Percentiles rank a stretch among this genome's conserved stretches.
Evolutionary conservation across 2,888 invertebrate genomes (phyloP).

Genomic region (Drosophila buzzatii): DNA sequence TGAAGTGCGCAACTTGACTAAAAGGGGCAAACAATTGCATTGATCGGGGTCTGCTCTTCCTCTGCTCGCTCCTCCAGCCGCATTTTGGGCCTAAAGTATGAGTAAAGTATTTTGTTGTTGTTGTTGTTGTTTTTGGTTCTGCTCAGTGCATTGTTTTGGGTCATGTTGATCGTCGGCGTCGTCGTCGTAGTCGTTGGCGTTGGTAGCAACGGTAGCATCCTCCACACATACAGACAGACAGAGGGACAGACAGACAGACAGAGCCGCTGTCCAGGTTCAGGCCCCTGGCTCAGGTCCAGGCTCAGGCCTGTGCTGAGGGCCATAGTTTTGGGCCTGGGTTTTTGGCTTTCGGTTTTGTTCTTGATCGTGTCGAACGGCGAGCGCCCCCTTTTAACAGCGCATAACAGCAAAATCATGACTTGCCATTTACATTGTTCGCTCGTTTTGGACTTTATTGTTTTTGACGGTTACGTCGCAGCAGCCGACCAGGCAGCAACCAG

Average conservation of each 20-base stretch:
- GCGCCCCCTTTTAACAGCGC: constrained; percentile 84
- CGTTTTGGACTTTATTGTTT: constrained; percentile 84
- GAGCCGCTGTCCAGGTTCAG: constrained; percentile 43
- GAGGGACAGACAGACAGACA: constrained; percentile 12
- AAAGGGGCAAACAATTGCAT: constrained; percentile 84
- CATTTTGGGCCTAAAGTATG: constrained; percentile 81
- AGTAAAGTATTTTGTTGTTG: constrained; percentile 75
- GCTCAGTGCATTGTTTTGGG: constrained; percentile 76
- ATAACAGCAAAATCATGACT: constrained; percentile 85
- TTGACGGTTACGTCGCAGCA: constrained; percentile 73
- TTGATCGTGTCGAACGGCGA: constrained; percentile 84
- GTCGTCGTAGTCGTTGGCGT: constrained; percentile 58
- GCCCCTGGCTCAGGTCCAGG: constrained; percentile 5
- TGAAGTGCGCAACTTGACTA: constrained; percentile 83
- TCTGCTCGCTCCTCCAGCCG: constrained; percentile 29
- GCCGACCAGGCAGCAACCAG: constrained; percentile 9
- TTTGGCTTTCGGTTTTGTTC: constrained; percentile 65
- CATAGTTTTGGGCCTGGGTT: constrained; percentile 44
- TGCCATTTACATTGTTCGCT: constrained; percentile 84
- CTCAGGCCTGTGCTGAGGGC: constrained; percentile 26
- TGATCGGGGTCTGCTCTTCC: constrained; percentile 63
- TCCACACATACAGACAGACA: constrained; percentile 54
- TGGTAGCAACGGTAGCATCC: constrained; percentile 77
- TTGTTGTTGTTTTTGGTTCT: constrained; percentile 50
- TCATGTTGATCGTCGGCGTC: constrained; percentile 68